phyloP scores from a whole-genome alignment of 2,888 invertebrate genomes.

The Notodonta ziczac region DNA sequence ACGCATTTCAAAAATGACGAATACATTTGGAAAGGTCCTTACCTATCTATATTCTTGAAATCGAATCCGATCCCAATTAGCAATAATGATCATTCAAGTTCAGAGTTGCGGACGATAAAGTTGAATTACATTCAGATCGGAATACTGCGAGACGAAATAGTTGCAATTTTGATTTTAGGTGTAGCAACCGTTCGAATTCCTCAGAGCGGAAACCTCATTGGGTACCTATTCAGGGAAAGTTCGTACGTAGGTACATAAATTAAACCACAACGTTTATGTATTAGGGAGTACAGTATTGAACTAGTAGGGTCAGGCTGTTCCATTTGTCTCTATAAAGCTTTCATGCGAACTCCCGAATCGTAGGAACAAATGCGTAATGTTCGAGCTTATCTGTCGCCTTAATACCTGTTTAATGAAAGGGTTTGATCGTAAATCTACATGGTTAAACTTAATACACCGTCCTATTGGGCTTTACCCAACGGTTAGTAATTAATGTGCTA shows the following conservation, averaged over 20 bases:
- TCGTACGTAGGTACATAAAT: conserved; percentile 55
- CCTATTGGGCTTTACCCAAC: conserved; percentile 71
- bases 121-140: conserved; percentile 36
- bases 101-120: conserved; percentile 31
- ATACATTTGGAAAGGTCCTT: conserved; percentile 4
- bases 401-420: conserved; percentile 84
- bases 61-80: conserved; percentile 31
- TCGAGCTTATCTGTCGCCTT: conserved; percentile 78
- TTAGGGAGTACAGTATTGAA: conserved; percentile 63
- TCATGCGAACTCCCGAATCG: conserved; percentile 70
- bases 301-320: conserved; percentile 64
- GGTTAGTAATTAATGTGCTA: conserved; percentile 80
- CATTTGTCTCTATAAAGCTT: conserved; percentile 69
- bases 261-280: conserved; percentile 65
- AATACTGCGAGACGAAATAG: conserved; percentile 25
- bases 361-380: conserved; percentile 77
- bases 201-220: conserved; percentile 37
- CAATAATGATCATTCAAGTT: conserved; percentile 34
- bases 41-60: conserved; percentile 21
- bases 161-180: conserved; percentile 44
- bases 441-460: conserved; percentile 77
- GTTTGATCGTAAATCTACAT: conserved; percentile 83
- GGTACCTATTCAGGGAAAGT: conserved; percentile 50
- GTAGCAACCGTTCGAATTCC: conserved; percentile 29
- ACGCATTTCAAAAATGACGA: not conserved